Conservation (phyloP, 2,797 vertebrate species). For the Pseudochaenichthys georgianus region DNA sequence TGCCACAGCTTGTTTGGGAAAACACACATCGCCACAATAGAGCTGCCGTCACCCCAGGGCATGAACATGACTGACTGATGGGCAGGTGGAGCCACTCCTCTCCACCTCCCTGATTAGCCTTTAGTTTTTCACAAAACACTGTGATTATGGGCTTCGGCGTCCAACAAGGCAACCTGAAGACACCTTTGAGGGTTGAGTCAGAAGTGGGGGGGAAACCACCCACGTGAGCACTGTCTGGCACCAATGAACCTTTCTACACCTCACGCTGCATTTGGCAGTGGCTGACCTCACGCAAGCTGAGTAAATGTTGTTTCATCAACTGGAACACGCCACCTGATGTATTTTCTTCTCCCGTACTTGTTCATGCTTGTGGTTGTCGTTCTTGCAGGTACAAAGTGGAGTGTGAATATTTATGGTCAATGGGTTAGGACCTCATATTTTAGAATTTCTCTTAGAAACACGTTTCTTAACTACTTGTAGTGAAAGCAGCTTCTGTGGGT, state of each 20-base stretch:
- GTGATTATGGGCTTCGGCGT: constrained; percentile 72
- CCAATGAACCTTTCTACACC: constrained; percentile 34
- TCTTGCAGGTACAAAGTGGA: constrained; percentile 13
- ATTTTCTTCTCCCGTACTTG: constrained; percentile 1
- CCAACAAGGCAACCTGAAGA: constrained; percentile 43
- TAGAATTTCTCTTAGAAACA: neutral
- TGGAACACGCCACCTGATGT: neutral
- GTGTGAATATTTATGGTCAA: neutral
- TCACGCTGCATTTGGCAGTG: constrained; percentile 8
- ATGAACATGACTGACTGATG: constrained; percentile 57
- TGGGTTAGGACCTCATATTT: neutral
- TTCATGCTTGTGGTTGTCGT: neutral
- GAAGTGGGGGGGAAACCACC: constrained; percentile 30
- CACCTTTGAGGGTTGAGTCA: constrained; percentile 53
- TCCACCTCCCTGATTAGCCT: constrained; percentile 62
- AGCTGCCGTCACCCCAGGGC: constrained; percentile 52
- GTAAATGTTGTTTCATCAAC: constrained; percentile 23
- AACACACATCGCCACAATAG: constrained; percentile 52
- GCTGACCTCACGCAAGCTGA: constrained; percentile 40
- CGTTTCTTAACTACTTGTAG: neutral
- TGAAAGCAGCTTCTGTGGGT: neutral
- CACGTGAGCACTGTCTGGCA: constrained; percentile 53
- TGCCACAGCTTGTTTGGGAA: constrained; percentile 62
- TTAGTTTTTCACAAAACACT: constrained; percentile 68
- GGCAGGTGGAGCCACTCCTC: constrained; percentile 66